A percentile compares a stretch with the other conserved stretches of the same genome.
Conservation (phyloP, 2,888 invertebrate species). For the Cryptus viduatorius region DNA sequence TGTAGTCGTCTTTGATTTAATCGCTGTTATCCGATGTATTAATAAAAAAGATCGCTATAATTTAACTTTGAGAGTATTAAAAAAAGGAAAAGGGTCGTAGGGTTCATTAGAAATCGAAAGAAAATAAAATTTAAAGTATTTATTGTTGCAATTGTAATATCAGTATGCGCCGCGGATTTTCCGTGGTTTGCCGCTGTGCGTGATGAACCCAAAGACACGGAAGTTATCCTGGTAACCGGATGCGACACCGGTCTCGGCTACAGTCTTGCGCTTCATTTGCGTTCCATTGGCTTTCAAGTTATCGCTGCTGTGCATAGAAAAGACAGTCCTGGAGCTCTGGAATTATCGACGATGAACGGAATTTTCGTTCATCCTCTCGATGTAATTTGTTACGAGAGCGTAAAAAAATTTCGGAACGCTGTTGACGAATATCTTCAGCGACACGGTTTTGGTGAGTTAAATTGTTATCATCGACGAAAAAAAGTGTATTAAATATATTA, state of each 20-base stretch:
- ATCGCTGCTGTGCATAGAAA: slow-evolving; percentile 91
- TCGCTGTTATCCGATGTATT: neutral
- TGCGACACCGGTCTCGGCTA: slow-evolving; percentile 95
- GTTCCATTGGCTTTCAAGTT: slow-evolving; percentile 89
- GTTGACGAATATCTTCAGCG: slow-evolving; percentile 78
- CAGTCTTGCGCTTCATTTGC: slow-evolving; percentile 87
- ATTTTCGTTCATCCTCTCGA: slow-evolving; percentile 88
- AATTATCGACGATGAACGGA: slow-evolving; percentile 83
- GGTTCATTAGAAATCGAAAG: neutral
- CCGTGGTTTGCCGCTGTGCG: neutral
- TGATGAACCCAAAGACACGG: slow-evolving; percentile 40
- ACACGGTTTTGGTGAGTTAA: slow-evolving; percentile 83
- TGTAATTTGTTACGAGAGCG: slow-evolving; percentile 88
- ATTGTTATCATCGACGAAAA: neutral
- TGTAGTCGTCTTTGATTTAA: slow-evolving; percentile 15
- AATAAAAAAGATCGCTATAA: neutral
- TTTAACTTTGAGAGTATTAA: neutral
- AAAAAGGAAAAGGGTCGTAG: neutral
- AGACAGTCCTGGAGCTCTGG: slow-evolving; percentile 88
- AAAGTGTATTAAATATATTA: neutral
- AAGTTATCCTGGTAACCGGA: slow-evolving; percentile 89
- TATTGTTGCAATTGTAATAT: slow-evolving; percentile 2
- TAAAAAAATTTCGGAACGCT: slow-evolving; percentile 86
- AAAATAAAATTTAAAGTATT: neutral
- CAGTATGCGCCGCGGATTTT: slow-evolving; percentile 3